Evolutionary conservation across 2,888 invertebrate species (phyloP), one percentile per base, ranked within the genome.

Genomic region (Dichetophora obliterata): DNA sequence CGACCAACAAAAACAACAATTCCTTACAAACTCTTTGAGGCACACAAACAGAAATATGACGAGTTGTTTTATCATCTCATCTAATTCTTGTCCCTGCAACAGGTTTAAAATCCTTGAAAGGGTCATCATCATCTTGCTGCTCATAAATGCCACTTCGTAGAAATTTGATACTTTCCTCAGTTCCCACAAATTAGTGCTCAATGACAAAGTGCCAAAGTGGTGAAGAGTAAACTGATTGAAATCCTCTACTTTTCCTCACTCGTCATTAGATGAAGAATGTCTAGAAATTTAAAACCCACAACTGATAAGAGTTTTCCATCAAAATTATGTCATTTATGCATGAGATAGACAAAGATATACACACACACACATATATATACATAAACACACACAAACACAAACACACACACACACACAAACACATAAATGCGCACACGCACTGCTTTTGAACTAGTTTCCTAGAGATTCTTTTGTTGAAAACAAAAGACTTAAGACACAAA

Each of bases 401-500:
- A n/a, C n/a, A n/a, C n/a, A n/a, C n/a, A n/a, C n/a, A n/a, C n/a
- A n/a, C n/a, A n/a, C n/a, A n/a, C n/a, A n/a, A n/a, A n/a, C n/a
- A 3, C 57, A 57, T 4, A 54, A 54, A 2, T 19, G 8, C n/a
- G 14, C 54, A 22, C 19, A 24, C 57, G 5, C 11, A 59, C 54
- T 6, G 19, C 5, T 54, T 54, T 19, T 22, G 54, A 59, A 22
- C 24, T 22, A 24, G 14, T 22, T 19, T 27, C 9, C 22, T 27
- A 9, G 37, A 9, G 63, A 16, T 63, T 14, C n/a, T 9, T 57
- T 50, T 37, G 48, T 50, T 31, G 8, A 43, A 50, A 66, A 74
- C 74, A 65, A 74, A 74, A 74, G 74, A 74, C 37, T 54, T 52
- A 54, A 34, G 54, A 37, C 31, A 54, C 74, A 52, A 74, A 74